Evolutionary conservation across 2,888 invertebrate genomes (phyloP), one percentile per base, ranked within the genome.

Genomic region (Erebia aethiops): DNA sequence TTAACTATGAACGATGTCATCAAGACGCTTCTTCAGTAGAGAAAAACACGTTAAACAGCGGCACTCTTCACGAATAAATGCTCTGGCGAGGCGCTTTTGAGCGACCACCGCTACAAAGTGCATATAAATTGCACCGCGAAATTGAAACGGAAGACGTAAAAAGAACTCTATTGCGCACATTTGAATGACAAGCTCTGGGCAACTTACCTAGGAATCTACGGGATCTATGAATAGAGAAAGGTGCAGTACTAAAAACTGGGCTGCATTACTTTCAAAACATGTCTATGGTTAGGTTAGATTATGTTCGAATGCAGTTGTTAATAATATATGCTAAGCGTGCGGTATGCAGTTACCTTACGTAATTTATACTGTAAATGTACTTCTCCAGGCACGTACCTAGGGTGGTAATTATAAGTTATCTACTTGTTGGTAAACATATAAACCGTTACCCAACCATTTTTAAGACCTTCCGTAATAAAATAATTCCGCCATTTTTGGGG

Each of bases 1-100:
- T 93, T 92, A 92, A 93, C 88, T 92, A 93, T 93, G 92, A 92
- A 92, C 88, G 87, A 80, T 85, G 88, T 92, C 92, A 92, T 92
- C 92, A 92, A 90, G 90, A 86, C 84, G 87, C 89, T 88, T 91
- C 90, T 90, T 90, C 87, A 87, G 84, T 75, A 84, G 88, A 89
- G 92, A 92, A 92, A 92, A 89, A 86, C 84, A 78, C 84, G 83
- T 87, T 91, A 86, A 89, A 86, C 86, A 87, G 90, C 86, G 85
- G 89, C 89, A 88, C 90, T 88, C 88, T 86, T 81, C 78, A 78
- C 81, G 85, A 89, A 88, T 90, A 90, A 92, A 87, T 84, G 86
- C 82, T 82, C 79, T 76, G 79, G 82, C 76, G 84, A 87, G 87
- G 80, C 81, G 86, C 90, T 90, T 91, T 91, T 90, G 86, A 91